These are phyloP conservation scores for Poeciliopsis infans DNA, from an alignment of 2,797 vertebrate species.

Conservation along the genomic window DNA sequence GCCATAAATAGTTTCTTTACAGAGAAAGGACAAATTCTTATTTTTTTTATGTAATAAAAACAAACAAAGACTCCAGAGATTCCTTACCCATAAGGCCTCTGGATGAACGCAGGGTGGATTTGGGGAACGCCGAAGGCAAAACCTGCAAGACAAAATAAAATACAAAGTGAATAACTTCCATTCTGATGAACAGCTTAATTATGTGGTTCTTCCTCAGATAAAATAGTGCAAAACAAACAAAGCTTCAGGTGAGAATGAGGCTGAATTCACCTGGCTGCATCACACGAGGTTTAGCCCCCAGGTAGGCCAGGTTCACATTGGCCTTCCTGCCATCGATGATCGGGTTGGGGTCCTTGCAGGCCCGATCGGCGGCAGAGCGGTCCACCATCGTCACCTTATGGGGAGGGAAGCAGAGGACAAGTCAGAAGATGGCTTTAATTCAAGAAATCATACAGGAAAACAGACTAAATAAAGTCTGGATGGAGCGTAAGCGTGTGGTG, in stretches of 20 bases:
- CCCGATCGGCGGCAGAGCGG: constrained; percentile 93
- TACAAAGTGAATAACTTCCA: neutral
- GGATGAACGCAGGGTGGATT: constrained; percentile 98
- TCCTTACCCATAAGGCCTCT: constrained; percentile 99
- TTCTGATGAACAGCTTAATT: neutral
- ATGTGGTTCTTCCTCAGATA: neutral
- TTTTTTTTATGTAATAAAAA: neutral
- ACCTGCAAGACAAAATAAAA: constrained; percentile 76
- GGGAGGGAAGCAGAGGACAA: neutral
- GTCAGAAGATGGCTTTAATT: neutral
- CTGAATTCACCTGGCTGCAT: constrained; percentile 94
- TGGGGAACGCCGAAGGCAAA: constrained; percentile 99
- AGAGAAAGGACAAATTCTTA: constrained; percentile 7
- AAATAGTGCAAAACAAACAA: constrained; percentile 12
- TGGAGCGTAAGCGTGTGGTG: neutral
- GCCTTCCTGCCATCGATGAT: constrained; percentile 99
- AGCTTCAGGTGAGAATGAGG: constrained; percentile 15
- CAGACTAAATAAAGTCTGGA: neutral
- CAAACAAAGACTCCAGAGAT: constrained; percentile 19
- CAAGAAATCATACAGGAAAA: neutral
- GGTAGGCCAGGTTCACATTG: constrained; percentile 97
- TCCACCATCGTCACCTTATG: constrained; percentile 97
- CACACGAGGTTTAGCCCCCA: constrained; percentile 96
- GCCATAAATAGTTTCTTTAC: constrained; percentile 14
- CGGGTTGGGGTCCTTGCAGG: constrained; percentile 98